Evolutionary conservation across 1,140 invertebrate genomes (phyloP), one percentile per base, ranked within the genome.

Genomic region (Drosophila bifasciata): DNA sequence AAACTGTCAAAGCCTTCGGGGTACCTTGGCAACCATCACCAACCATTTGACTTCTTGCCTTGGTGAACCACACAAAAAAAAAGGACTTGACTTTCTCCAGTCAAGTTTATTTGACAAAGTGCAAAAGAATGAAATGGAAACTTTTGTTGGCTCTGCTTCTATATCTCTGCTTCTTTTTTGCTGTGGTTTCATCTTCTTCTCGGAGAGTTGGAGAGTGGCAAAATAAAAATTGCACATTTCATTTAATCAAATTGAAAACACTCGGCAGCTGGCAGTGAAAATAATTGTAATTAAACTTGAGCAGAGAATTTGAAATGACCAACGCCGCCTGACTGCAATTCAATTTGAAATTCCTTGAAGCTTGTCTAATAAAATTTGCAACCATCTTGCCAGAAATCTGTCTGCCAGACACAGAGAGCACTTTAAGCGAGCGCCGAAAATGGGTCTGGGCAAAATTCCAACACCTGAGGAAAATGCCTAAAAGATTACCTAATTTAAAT

Each of bases 281-380:
- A 58, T 50, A 71, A 74, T 74, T 74, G 74, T 69, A 79, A 79
- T 79, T 79, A 79, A 74, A 69, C n/a, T 62, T 28, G 45, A 57
- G 39, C 36, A 40, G 36, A 39, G 36, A 46, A 62, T 58, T 79
- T 64, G 55, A 64, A 69, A 85, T 60, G 69, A 79, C 66, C n/a
- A n/a, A n/a, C n/a, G n/a, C n/a, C 56, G 45, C 59, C 76, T 72
- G 62, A 59, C 44, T 79, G 56, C 63, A 85, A 80, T 80, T 85
- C 53, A 80, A 73, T 61, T 28, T 56, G 16, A 62, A 76, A 76
- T 84, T 85, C 56, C 62, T 57, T 17, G 11, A 79, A 44, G 21
- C 17, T 28, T 55, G 23, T 49, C 59, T 53, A 43, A 72, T 73
- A 56, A 55, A 62, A 55, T 46, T 46, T 55, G 13, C 32, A 39